Conservation (phyloP, 2,888 invertebrate genomes). For the Mythimna ferrago region DNA sequence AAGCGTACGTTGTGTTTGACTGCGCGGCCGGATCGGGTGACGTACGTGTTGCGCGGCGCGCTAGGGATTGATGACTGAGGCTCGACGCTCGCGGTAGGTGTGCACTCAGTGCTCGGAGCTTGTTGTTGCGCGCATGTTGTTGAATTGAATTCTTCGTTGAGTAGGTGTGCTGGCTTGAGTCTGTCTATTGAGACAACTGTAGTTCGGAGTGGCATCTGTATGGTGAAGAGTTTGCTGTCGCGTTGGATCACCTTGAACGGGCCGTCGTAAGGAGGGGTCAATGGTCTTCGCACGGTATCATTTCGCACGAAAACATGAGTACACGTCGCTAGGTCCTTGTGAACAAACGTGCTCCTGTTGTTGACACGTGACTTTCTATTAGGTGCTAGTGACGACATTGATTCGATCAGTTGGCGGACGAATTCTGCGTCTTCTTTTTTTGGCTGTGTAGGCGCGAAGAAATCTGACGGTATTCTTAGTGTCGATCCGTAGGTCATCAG, state of each 20-base stretch:
- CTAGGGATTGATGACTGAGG: neutral
- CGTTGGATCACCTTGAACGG: neutral
- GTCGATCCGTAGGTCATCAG: no score
- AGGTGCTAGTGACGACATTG: neutral
- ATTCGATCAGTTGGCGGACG: neutral
- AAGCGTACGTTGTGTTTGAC: no score
- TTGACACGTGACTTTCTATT: no score
- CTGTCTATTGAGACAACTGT: slow-evolving; percentile 6
- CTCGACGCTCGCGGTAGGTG: neutral
- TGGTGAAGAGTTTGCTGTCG: neutral
- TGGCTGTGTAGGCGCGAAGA: neutral
- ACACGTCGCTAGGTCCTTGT: neutral
- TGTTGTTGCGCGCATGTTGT: neutral
- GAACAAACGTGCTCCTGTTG: neutral
- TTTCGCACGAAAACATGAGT: no score
- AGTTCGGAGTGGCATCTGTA: neutral
- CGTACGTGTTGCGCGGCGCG: neutral
- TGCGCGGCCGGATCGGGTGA: no score
- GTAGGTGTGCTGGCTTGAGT: slow-evolving; percentile 1
- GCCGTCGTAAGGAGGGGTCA: no score
- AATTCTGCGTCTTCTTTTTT: slow-evolving; percentile 1
- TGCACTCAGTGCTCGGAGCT: neutral
- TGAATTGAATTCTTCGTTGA: neutral
- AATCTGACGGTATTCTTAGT: no score
- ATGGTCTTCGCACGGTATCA: no score